Evolutionary conservation across 2,888 invertebrate species (phyloP), one percentile per base, ranked within the genome.

Genomic region (Glomeris marginata): DNA sequence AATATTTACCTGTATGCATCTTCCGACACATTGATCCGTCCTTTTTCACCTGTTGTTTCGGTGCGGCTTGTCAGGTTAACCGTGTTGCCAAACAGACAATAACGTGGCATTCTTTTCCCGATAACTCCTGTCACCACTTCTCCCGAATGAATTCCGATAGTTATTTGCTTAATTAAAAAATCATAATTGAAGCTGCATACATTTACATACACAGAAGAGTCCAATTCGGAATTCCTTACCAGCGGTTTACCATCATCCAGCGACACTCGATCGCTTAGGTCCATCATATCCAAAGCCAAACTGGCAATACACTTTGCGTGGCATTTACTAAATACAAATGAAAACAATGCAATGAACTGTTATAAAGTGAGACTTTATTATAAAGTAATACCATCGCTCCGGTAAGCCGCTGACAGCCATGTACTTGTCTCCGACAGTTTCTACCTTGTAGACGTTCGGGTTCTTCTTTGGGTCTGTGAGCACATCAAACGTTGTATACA

Each of bases 381-480:
- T n/a, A n/a, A n/a, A n/a, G n/a, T n/a, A n/a, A n/a, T n/a, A n/a
- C n/a, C 91, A 91, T 8, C 82, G 83, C 64, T 92, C 91, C 0
- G 94, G 94, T 47, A 94, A 72, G 42, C 94, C 94, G 59, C 91
- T 88, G 1, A 92, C 94, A 0, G 92, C 91, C 94, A 94, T 95
- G 66, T 95, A 95, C 67, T 94, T 94, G 69, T 94, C 94, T 52
- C 94, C 94, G 20, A 94, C 90, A 11, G 94, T 95, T 71, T 95
- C 94, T 53, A 95, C 92, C 82, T 94, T 94, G 65, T 91, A 94
- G 47, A 92, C 87, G 66, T 92, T 86, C 36, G 90, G 85, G 69
- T 92, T 91, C 59, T 81, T 79, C 64, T 83, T 85, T 4, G 88
- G 86, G 68, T 92, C 91, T 10, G 92, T 88, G 40, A 94, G 74